Evolutionary conservation across 2,888 invertebrate species (phyloP).

Genomic region (Heliconius aoede): DNA sequence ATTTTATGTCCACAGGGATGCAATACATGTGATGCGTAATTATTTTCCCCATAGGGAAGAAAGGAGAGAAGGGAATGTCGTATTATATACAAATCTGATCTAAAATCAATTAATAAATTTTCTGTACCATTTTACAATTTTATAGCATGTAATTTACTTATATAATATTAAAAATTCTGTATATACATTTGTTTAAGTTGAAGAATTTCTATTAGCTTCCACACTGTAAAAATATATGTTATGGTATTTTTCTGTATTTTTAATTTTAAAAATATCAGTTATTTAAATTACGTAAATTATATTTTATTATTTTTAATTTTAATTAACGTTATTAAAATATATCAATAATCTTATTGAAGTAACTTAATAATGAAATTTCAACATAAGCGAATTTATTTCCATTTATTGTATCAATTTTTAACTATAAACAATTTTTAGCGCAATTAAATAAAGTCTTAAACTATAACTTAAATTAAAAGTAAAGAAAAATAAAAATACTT

Average conservation of each 20-base stretch:
- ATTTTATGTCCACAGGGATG: not conserved
- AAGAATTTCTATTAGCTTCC: not conserved
- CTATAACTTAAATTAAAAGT: not conserved
- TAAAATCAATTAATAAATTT: not conserved
- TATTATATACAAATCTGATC: not conserved
- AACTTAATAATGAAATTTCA: not conserved
- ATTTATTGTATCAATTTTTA: not conserved
- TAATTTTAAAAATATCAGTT: no score
- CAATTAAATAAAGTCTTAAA: not conserved
- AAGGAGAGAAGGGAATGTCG: not conserved
- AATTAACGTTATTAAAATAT: not conserved
- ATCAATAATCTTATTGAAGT: not conserved
- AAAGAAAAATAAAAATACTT: constrained; percentile 13
- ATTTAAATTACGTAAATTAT: not conserved
- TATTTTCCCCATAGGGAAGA: not conserved
- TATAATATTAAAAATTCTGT: not conserved
- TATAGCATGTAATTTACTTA: not conserved
- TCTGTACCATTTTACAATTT: not conserved
- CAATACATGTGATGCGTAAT: not conserved
- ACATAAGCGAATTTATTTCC: not conserved
- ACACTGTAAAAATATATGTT: not conserved
- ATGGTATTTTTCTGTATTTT: no score
- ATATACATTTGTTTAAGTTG: not conserved
- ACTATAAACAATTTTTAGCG: not conserved
- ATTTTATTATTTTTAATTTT: not conserved